Evolutionary conservation across 2,888 invertebrate genomes (phyloP), one percentile per base, ranked within the genome.

Genomic region (Eristalinus aeneus): DNA sequence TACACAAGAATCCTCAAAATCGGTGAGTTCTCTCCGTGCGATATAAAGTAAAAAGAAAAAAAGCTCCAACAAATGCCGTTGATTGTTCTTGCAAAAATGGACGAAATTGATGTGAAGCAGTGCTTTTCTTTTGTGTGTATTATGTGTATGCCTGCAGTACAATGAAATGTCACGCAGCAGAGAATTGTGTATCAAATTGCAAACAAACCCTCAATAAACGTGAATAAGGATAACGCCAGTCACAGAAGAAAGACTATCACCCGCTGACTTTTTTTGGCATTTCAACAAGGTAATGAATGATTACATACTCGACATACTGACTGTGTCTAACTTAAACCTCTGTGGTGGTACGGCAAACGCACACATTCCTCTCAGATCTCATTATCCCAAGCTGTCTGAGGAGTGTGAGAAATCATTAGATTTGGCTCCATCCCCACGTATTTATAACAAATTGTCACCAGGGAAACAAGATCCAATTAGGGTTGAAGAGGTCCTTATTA

Each of bases 401-500:
- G 16, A 68, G 20, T n/a, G 20, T n/a, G 34, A 63, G 34, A 31
- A 20, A 46, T 16, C 34, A 58, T 65, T 69, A 65, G 74, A 80
- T 75, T 69, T 71, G 39, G 80, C 71, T 39, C 67, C 61, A 27
- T 27, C 80, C 71, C 54, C 39, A 61, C 61, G 36, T 74, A 67
- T 72, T 72, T 72, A 60, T 72, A 72, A 72, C 72, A 72, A 78
- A 75, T 80, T 71, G 80, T 85, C 84, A 76, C 61, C 36, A 56
- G 61, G 75, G 63, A 80, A 72, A 85, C 80, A 63, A 71, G 80
- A 80, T 85, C 80, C 80, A 80, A 80, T 85, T 85, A 75, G 84
- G 65, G 71, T 60, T 71, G 63, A 72, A 73, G 63, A 68, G 65
- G 67, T 69, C 75, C 65, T 65, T 53, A 27, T 71, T 27, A 10